Evolutionary conservation across 2,113 vertebrate genomes (phyloP), one percentile per base, ranked within the genome.

Genomic region (Perca flavescens): DNA sequence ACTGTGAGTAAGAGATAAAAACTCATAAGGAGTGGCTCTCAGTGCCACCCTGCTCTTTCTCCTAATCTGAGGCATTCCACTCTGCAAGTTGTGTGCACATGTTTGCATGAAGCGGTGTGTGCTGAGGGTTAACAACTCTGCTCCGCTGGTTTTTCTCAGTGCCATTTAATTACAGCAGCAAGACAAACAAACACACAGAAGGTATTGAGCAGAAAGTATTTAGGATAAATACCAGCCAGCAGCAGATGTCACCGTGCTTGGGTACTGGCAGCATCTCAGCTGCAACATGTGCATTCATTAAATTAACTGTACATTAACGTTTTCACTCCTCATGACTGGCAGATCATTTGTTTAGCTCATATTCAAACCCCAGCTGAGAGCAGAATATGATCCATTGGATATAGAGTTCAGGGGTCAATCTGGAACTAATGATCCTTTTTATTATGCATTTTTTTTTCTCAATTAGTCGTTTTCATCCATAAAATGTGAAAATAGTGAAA

Each of bases 51-150:
- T 11, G 36, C 2, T 71, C 57, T 6, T 19, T 5, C 34, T 49
- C 13, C 22, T n/a, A 6, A 74, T 46, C n/a, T 19, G 5, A 46
- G 6, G 13, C 74, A 81, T 75, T 74, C 79, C 79, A n/a, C 34
- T 54, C 49, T 70, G 31, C 11, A 58, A n/a, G 17, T 6, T 40
- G 7, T 25, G 54, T 36, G 7, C 28, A 31, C 5, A 1, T 19
- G n/a, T 56, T 10, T 46, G 1, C 54, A 8, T 50, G 40, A 40
- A 40, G 40, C 5, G 25, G 31, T 63, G 19, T 61, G 19, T 65
- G 36, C 28, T 12, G 69, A 25, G 28, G 53, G 28, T 36, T 25
- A 22, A 53, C n/a, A 14, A 16, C 36, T 25, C 3, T 22, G 62
- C 31, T 74, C 60, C 15, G 52, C 68, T 80, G 28, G 19, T 73